A percentile compares a stretch with the other conserved stretches of the same genome.
Evolutionary conservation across 2,113 vertebrate genomes (phyloP).

Genomic region (Pristiophorus japonicus): DNA sequence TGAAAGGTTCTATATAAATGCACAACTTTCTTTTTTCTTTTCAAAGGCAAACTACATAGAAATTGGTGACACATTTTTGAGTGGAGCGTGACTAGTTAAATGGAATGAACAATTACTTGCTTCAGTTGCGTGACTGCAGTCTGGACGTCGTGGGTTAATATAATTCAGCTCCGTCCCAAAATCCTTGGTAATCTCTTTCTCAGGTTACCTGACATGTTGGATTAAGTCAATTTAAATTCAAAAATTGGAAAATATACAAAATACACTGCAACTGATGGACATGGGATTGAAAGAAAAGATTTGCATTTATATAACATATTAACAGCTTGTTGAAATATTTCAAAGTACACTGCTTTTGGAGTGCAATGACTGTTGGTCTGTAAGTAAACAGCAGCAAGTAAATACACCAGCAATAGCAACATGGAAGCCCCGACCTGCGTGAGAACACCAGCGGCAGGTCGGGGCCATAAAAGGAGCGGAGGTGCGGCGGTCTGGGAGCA

Average conservation of each 20-base stretch:
- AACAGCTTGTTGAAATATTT: not conserved
- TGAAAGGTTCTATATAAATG: not conserved
- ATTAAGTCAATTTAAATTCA: slow-evolving; percentile 20
- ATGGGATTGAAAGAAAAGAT: not conserved
- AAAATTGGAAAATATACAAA: slow-evolving; percentile 14
- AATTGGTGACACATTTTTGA: not conserved
- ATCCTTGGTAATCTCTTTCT: not conserved
- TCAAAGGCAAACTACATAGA: slow-evolving; percentile 1
- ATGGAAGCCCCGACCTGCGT: no score
- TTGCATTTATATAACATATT: slow-evolving; percentile 21
- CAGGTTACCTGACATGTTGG: not conserved
- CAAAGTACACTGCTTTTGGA: not conserved
- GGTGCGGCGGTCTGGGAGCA: no score
- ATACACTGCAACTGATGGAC: slow-evolving; percentile 20
- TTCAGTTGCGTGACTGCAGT: not conserved
- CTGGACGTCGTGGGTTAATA: not conserved
- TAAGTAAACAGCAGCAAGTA: not conserved
- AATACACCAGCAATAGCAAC: not conserved
- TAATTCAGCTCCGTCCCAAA: not conserved
- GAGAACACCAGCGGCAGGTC: no score
- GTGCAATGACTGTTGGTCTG: not conserved
- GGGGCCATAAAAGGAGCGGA: no score
- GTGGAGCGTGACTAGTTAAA: not conserved
- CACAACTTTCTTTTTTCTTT: not conserved
- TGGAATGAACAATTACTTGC: not conserved